These are phyloP conservation scores for Cinclus mexicanus DNA, from an alignment of 2,113 vertebrate genomes.

Conservation along the genomic window DNA sequence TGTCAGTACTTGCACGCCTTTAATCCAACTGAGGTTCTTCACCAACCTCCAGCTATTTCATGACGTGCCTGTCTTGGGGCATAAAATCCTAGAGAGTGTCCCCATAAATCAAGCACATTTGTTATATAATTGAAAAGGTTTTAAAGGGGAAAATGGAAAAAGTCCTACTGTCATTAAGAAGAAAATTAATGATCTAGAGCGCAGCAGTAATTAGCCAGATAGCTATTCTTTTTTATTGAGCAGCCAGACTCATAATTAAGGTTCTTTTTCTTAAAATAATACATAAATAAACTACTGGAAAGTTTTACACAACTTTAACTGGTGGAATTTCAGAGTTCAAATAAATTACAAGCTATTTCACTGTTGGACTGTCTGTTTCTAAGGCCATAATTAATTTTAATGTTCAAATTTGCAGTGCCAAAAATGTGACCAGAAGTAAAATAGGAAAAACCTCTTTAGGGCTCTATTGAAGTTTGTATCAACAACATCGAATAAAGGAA, in stretches of 20 bases:
- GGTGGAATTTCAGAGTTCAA: constrained; percentile 2
- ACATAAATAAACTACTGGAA: neutral
- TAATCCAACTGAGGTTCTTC: constrained; percentile 3
- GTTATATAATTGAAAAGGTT: neutral
- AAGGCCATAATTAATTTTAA: constrained; percentile 17
- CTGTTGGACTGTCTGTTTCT: neutral
- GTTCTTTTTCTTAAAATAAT: neutral
- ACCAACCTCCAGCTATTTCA: neutral
- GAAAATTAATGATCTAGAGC: neutral
- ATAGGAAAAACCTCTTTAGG: neutral
- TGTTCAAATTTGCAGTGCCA: neutral
- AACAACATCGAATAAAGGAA: neutral
- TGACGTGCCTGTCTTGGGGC: neutral
- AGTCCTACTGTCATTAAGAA: neutral
- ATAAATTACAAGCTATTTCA: neutral
- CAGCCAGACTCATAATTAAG: constrained; percentile 20
- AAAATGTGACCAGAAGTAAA: neutral
- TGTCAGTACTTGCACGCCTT: constrained; percentile 25
- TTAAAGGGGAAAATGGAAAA: constrained; percentile 15
- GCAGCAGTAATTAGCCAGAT: neutral
- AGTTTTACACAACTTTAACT: constrained; percentile 1
- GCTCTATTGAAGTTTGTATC: neutral
- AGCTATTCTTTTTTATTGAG: neutral
- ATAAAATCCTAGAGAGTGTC: constrained; percentile 15
- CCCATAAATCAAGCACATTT: neutral